A percentile compares a stretch with the other conserved stretches of the same genome.
Evolutionary conservation across 2,113 vertebrate species (phyloP).

Genomic region (Epinephelus lanceolatus): DNA sequence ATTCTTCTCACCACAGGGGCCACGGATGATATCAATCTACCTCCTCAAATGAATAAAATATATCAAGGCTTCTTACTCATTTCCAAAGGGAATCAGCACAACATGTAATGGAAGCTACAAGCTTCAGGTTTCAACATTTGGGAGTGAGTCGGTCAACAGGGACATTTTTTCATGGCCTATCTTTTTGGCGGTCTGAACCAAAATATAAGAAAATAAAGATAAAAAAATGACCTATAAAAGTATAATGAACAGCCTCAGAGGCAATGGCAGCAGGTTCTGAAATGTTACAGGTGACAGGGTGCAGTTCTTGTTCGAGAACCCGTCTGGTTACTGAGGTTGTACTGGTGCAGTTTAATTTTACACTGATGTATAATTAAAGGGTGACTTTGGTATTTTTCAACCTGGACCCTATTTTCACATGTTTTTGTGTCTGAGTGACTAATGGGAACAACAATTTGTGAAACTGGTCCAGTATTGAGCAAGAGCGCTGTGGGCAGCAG

Average conservation of each 20-base stretch:
- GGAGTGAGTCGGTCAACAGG: too few species aligned
- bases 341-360: too few species aligned
- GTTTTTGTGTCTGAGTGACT: too few species aligned
- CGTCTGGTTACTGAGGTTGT: not conserved
- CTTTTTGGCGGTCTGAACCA: too few species aligned
- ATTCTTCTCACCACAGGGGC: conserved; percentile 8
- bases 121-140: conserved; percentile 7
- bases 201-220: not conserved
- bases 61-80: not conserved
- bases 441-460: too few species aligned
- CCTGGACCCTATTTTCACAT: too few species aligned
- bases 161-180: too few species aligned
- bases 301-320: not conserved
- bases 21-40: not conserved
- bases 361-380: too few species aligned
- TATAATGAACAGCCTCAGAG: not conserved
- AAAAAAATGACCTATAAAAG: not conserved
- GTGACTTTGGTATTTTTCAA: too few species aligned
- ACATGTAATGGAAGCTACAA: not conserved
- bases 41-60: conserved; percentile 18
- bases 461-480: too few species aligned
- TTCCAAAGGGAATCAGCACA: not conserved
- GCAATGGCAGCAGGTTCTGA: not conserved
- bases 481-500: too few species aligned
- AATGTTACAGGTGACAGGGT: not conserved